Percentiles rank a stretch among this genome's conserved stretches.
These are phyloP conservation scores for Dicaeum eximium DNA, from an alignment of 2,113 vertebrate species.

Conservation along the genomic window DNA sequence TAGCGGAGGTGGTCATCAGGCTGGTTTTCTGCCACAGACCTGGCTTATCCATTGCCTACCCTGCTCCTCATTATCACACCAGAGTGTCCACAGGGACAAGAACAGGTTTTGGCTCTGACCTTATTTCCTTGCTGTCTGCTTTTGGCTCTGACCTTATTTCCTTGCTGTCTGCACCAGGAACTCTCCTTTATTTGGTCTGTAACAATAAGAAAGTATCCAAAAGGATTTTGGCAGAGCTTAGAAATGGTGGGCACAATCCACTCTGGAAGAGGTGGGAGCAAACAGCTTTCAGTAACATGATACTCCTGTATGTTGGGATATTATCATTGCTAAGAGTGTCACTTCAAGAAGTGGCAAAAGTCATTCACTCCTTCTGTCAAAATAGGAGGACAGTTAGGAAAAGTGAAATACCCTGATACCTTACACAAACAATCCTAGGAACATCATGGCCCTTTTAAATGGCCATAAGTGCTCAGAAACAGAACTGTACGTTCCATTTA, in stretches of 20 bases:
- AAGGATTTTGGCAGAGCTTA: neutral
- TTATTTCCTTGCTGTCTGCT: neutral
- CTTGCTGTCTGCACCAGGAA: neutral
- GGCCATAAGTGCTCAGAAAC: neutral
- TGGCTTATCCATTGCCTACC: neutral
- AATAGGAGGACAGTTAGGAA: neutral
- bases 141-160: neutral
- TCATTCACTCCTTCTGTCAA: neutral
- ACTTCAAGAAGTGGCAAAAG: neutral
- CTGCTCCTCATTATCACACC: neutral
- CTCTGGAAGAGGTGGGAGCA: neutral
- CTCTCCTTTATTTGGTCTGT: neutral
- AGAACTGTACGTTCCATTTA: neutral
- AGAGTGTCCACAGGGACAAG: neutral
- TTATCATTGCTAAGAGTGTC: neutral
- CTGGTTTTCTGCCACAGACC: neutral
- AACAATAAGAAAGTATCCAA: neutral
- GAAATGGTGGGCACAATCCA: neutral
- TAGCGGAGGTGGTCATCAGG: neutral
- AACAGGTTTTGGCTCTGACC: neutral
- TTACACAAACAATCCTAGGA: neutral
- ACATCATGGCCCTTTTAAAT: neutral
- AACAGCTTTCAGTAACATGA: neutral
- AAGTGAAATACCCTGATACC: neutral
- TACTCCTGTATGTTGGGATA: neutral